Evolutionary conservation across 2,888 invertebrate genomes (phyloP).

Genomic region (Pogonocherus hispidulus): DNA sequence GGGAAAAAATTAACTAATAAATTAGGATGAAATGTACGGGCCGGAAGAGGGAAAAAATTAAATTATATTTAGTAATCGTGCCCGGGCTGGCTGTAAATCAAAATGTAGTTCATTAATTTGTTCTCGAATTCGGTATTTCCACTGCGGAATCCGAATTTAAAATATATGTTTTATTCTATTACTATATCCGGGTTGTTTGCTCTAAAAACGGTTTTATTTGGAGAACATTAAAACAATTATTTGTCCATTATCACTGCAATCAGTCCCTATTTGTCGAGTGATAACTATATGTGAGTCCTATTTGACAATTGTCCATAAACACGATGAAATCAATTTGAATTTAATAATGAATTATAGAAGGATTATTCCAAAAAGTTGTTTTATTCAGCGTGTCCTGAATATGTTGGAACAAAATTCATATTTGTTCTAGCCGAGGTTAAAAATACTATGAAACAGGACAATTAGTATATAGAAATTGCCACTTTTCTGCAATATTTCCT

Average conservation of each 20-base stretch:
- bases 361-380: too few relatives aligned
- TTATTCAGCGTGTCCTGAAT: too few relatives aligned
- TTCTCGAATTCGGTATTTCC: neutral
- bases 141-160: neutral
- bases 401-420: too few relatives aligned
- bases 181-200: neutral
- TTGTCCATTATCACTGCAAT: slow-evolving; percentile 15
- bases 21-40: slow-evolving; percentile 33
- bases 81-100: slow-evolving; percentile 28
- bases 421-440: too few relatives aligned
- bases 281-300: neutral
- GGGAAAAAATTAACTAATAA: slow-evolving; percentile 34
- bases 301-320: neutral
- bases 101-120: slow-evolving; percentile 25
- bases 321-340: too few relatives aligned
- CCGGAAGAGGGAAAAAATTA: slow-evolving; percentile 22
- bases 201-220: slow-evolving; percentile 5
- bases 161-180: neutral
- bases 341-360: too few relatives aligned
- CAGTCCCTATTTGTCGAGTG: slow-evolving; percentile 7
- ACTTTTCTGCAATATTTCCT: too few relatives aligned
- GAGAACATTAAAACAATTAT: slow-evolving; percentile 12
- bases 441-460: too few relatives aligned
- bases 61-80: slow-evolving; percentile 33
- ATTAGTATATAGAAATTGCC: too few relatives aligned